A percentile compares a stretch with the other conserved stretches of the same genome.
These are phyloP conservation scores for Macroteleia sp. DNA, from an alignment of 2,888 invertebrate genomes.

Conservation along the genomic window DNA sequence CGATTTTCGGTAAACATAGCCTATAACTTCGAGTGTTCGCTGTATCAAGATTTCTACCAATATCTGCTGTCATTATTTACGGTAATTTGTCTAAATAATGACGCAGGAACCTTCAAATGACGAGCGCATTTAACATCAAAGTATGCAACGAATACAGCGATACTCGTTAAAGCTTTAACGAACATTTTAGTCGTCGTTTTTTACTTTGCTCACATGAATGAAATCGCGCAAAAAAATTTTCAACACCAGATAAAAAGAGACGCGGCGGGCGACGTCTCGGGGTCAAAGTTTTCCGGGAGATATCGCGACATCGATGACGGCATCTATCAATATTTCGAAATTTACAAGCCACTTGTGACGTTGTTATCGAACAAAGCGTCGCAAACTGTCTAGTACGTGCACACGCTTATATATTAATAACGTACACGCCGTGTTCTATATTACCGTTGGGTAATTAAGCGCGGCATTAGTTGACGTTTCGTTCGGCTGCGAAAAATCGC, in stretches of 20 bases:
- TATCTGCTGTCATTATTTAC: constrained; percentile 50
- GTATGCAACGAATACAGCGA: constrained; percentile 16
- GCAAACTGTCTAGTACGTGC: neutral
- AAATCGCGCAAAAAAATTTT: constrained; percentile 22
- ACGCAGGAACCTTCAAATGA: constrained; percentile 38
- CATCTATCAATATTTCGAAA: constrained; percentile 13
- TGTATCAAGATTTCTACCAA: constrained; percentile 43
- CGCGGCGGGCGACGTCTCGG: neutral
- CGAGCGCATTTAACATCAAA: constrained; percentile 48
- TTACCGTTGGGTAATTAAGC: constrained; percentile 48
- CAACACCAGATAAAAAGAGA: neutral
- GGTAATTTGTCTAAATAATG: constrained; percentile 62
- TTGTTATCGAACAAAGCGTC: constrained; percentile 27
- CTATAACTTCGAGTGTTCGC: constrained; percentile 33
- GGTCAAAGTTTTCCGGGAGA: constrained; percentile 40
- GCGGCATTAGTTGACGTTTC: constrained; percentile 40
- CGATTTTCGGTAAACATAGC: constrained; percentile 33
- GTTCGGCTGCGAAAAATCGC: constrained; percentile 26
- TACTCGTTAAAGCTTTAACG: constrained; percentile 49
- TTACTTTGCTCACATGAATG: constrained; percentile 34
- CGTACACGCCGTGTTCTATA: constrained; percentile 4
- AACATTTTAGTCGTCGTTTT: constrained; percentile 47
- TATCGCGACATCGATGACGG: constrained; percentile 29
- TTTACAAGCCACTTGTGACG: constrained; percentile 2
- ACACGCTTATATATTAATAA: neutral